Percentiles rank a stretch among this genome's conserved stretches.
Evolutionary conservation across 2,797 vertebrate species (phyloP).

Genomic region (Hypotaenidia philippensis): DNA sequence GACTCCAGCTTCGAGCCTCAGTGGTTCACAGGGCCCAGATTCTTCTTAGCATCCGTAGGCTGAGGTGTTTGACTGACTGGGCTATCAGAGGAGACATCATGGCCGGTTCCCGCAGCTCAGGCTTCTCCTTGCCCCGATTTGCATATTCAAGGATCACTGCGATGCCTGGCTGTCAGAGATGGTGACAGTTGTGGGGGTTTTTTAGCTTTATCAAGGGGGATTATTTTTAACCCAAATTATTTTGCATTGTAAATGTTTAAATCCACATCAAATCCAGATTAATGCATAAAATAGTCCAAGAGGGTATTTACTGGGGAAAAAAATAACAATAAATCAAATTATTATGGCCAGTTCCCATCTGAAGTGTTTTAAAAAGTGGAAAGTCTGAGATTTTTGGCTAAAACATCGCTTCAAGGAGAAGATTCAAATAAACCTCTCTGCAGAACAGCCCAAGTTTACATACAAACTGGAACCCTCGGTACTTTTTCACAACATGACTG

Average conservation of each 20-base stretch:
- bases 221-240: constrained; percentile 97
- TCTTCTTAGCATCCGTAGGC: neutral
- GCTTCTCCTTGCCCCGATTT: constrained; percentile 47
- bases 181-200: constrained; percentile 75
- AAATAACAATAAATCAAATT: constrained; percentile 77
- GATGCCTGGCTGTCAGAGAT: constrained; percentile 71
- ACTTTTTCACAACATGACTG: constrained; percentile 79
- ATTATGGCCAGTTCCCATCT: constrained; percentile 59
- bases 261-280: constrained; percentile 96
- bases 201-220: constrained; percentile 83
- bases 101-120: constrained; percentile 8
- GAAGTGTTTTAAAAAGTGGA: constrained; percentile 67
- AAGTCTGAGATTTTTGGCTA: constrained; percentile 70
- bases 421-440: constrained; percentile 63
- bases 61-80: neutral
- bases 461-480: constrained; percentile 56
- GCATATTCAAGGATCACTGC: constrained; percentile 69
- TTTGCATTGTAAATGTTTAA: constrained; percentile 99
- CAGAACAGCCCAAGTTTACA: constrained; percentile 67
- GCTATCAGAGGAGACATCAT: neutral
- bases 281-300: constrained; percentile 93
- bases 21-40: neutral
- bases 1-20: neutral
- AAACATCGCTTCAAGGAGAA: constrained; percentile 54
- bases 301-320: constrained; percentile 66